These are phyloP conservation scores for Notiomystis cincta DNA, from an alignment of 2,113 vertebrate species.

Conservation along the genomic window DNA sequence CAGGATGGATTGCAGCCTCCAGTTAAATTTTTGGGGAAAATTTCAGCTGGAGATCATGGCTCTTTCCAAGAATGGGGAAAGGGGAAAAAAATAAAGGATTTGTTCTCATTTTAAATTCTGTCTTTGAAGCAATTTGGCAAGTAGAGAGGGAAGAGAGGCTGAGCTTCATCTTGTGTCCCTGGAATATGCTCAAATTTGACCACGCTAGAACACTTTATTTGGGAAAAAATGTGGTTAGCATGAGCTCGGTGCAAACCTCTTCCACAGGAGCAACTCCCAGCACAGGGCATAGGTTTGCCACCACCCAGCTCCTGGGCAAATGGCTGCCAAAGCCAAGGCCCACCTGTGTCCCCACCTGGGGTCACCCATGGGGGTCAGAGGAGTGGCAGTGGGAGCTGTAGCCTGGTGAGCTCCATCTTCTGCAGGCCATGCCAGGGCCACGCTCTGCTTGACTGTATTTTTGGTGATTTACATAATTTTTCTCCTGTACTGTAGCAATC, in stretches of 20 bases:
- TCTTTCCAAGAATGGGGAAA: background rate
- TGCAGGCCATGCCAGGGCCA: background rate
- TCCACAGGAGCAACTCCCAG: background rate
- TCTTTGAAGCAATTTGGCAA: slow-evolving; percentile 45
- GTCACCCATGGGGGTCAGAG: fast-evolving
- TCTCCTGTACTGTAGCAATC: background rate
- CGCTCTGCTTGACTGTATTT: background rate
- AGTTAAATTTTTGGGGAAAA: background rate
- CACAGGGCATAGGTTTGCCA: background rate
- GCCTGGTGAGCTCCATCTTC: background rate
- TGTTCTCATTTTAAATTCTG: background rate
- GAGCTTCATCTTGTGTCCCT: slow-evolving; percentile 12
- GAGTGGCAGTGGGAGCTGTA: background rate
- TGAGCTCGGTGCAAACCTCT: background rate
- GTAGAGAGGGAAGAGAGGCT: background rate
- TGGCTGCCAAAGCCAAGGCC: background rate
- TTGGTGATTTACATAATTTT: fast-evolving
- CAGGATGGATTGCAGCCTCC: background rate
- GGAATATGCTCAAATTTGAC: slow-evolving; percentile 48
- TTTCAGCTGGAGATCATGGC: background rate
- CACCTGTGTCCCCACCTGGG: fast-evolving
- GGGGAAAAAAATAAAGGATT: background rate
- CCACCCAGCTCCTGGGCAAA: background rate
- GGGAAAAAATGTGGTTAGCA: slow-evolving; percentile 12
- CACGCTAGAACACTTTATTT: slow-evolving; percentile 36